A percentile compares a stretch with the other conserved stretches of the same genome.
Evolutionary conservation across 37 sponge, comb jelly and placozoan genomes (phyloP).

Genomic region (Amphimedon queenslandica): DNA sequence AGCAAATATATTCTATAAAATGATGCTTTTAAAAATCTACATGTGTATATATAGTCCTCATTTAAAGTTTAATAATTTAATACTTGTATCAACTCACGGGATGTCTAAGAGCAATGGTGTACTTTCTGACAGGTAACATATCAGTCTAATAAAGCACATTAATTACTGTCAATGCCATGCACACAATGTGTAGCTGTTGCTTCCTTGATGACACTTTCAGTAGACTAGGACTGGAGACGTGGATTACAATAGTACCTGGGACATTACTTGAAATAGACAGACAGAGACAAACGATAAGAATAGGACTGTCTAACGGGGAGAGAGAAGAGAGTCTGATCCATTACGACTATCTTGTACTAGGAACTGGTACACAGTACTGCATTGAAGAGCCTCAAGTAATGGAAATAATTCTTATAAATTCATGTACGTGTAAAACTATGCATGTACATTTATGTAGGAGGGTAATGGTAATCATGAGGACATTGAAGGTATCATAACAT

Average conservation of each 20-base stretch:
- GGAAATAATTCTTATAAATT: background rate
- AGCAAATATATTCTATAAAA: background rate
- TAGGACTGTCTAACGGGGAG: constrained; percentile 19
- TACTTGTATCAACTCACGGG: constrained; percentile 80
- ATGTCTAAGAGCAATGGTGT: no score
- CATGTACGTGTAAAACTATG: no score
- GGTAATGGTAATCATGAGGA: no score
- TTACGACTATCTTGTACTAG: constrained; percentile 78
- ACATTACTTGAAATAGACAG: background rate
- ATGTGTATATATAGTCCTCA: constrained; percentile 86
- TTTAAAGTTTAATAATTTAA: constrained; percentile 89
- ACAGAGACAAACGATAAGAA: constrained; percentile 47
- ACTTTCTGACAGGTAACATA: no score
- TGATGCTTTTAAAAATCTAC: no score
- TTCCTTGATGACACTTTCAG: constrained; percentile 8
- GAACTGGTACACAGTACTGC: constrained; percentile 69
- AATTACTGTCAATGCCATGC: background rate
- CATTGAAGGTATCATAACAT: constrained; percentile 5
- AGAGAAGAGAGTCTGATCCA: constrained; percentile 20
- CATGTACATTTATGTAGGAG: no score
- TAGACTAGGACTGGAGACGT: constrained; percentile 44
- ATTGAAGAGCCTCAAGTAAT: background rate
- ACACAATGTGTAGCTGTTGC: constrained; percentile 12
- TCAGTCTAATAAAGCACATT: no score
- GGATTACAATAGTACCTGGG: constrained; percentile 61